phyloP scores from a whole-genome alignment of 2,888 invertebrate species.

The Meloe dianella region DNA sequence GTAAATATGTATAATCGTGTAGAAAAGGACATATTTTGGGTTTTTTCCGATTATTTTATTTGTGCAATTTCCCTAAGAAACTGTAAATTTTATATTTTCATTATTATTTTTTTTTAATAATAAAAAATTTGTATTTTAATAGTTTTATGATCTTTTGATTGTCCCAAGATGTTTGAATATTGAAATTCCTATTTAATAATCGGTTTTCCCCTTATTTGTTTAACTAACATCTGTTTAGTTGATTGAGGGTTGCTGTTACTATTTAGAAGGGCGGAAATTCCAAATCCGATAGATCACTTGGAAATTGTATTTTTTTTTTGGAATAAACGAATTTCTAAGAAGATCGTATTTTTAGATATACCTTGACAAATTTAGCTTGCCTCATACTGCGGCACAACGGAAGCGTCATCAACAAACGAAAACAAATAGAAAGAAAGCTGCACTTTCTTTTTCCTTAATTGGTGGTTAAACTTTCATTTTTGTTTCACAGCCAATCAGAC shows the following conservation, averaged over 20 bases:
- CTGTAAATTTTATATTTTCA: no score
- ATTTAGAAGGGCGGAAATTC: conserved; percentile 1
- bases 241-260: not conserved
- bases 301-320: not conserved
- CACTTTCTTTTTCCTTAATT: not conserved
- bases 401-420: not conserved
- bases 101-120: no score
- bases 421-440: not conserved
- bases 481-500: no score
- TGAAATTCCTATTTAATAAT: not conserved
- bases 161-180: not conserved
- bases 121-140: no score
- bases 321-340: not conserved
- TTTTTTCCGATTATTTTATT: not conserved
- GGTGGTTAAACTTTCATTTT: no score
- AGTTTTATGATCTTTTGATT: no score
- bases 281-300: not conserved
- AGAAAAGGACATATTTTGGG: not conserved
- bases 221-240: not conserved
- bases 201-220: not conserved
- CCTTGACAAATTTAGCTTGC: not conserved
- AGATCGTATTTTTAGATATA: not conserved
- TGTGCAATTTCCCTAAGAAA: not conserved
- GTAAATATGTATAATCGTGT: not conserved
- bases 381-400: not conserved